Evolutionary conservation across 2,888 invertebrate species (phyloP).

Genomic region (Cordilura impudica): DNA sequence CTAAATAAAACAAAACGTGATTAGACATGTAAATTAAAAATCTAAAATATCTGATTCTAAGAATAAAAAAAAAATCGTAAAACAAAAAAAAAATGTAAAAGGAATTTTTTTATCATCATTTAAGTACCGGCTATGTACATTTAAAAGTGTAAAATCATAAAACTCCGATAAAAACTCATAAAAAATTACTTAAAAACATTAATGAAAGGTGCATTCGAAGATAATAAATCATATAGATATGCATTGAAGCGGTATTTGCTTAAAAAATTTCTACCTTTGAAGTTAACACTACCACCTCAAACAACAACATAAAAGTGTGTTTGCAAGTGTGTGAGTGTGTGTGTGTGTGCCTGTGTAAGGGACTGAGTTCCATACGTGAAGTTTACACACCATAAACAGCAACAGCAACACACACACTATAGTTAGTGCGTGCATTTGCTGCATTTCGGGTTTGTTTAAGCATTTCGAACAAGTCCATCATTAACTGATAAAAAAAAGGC

Average conservation of each 20-base stretch:
- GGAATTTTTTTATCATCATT: constrained; percentile 3
- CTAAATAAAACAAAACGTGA: neutral
- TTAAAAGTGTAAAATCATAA: constrained; percentile 26
- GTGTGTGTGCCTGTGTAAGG: too few species aligned
- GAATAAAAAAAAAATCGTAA: neutral
- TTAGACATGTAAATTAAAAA: neutral
- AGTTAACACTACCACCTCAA: constrained; percentile 9
- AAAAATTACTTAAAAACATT: neutral
- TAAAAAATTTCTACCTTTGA: constrained; percentile 36
- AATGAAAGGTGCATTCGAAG: constrained; percentile 18
- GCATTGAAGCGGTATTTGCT: constrained; percentile 47
- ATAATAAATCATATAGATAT: neutral
- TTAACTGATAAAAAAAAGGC: neutral
- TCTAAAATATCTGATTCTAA: too few species aligned
- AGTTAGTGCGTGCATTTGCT: neutral
- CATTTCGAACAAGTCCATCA: neutral
- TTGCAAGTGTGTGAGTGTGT: constrained; percentile 10
- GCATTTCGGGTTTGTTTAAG: neutral
- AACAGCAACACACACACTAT: neutral
- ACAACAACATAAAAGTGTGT: constrained; percentile 38
- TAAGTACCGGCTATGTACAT: too few species aligned
- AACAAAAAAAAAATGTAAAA: neutral
- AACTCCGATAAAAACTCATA: neutral
- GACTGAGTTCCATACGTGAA: too few species aligned
- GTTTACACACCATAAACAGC: neutral